Evolutionary conservation across 2,888 invertebrate species (phyloP), one percentile per base, ranked within the genome.

Genomic region (Tortrix viridana): DNA sequence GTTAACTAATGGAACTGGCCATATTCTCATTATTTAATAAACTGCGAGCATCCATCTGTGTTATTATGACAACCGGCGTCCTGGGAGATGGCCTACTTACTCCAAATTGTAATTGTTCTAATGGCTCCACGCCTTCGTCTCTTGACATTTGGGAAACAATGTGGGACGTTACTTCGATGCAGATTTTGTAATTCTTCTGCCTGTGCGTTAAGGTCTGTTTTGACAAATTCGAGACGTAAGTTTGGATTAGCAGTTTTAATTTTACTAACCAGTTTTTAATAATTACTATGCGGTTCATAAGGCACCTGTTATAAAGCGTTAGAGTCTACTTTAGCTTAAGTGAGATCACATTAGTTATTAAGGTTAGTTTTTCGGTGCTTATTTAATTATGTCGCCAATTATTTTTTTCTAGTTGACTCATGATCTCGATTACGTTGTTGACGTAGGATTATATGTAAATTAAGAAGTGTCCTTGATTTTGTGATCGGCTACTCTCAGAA

Each of bases 51-150:
- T 52, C 53, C 41, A 48, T 65, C 61, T 68, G 71, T 69, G 72
- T 74, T 75, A 74, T 74, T 68, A 67, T 65, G 69, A 73, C 76
- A 70, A 74, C 70, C 74, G 75, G 76, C 66, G 74, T 81, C 80
- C 79, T 77, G 82, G 80, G 79, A 71, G 76, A 55, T 76, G 84
- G 69, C 83, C 85, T 71, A 84, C 77, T 81, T 85, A 52, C 52
- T 53, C 44, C 48, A 63, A 63, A 80, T 72, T 73, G 70, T 76
- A 79, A 85, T 85, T 82, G 82, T 79, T 78, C 75, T 81, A 82
- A 84, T 80, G 76, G 73, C 74, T 73, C 69, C 69, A 65, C 60
- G 67, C 70, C 68, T 54, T 60, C 66, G 57, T 64, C 22, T 56
- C 67, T 38, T 56, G 43, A 65, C 47, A 63, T 61, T 60, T 68